These are phyloP conservation scores for Semicossyphus pulcher DNA, from an alignment of 2,113 vertebrate species.

Conservation along the genomic window DNA sequence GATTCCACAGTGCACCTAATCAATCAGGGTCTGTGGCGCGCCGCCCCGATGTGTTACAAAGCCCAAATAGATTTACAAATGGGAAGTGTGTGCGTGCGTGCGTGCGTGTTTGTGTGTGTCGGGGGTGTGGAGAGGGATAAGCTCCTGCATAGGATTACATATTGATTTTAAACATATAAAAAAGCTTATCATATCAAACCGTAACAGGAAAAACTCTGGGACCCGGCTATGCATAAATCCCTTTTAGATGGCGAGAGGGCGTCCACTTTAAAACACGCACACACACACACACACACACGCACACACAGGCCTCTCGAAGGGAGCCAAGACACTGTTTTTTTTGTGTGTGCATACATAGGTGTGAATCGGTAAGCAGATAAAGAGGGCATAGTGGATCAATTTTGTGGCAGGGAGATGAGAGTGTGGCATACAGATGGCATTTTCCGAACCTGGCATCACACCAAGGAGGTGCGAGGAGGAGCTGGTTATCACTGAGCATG, in stretches of 20 bases:
- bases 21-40: conserved; percentile 95
- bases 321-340: conserved; percentile 48
- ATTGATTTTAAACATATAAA: conserved; percentile 99
- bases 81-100: conserved; percentile 84
- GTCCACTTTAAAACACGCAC: conserved; percentile 90
- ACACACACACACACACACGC: conserved; percentile 44
- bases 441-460: conserved; percentile 70
- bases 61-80: conserved; percentile 99
- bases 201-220: conserved; percentile 92
- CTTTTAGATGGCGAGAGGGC: conserved; percentile 90
- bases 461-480: conserved; percentile 51
- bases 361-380: conserved; percentile 81
- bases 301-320: conserved; percentile 21
- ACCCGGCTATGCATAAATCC: conserved; percentile 97
- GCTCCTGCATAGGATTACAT: conserved; percentile 99
- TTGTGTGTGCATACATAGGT: conserved; percentile 62
- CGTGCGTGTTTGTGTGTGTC: conserved; percentile 48
- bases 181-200: conserved; percentile 99
- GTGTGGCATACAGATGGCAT: conserved; percentile 83
- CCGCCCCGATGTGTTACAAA: conserved; percentile 96
- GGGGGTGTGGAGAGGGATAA: conserved; percentile 90
- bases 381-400: conserved; percentile 90
- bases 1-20: conserved; percentile 97
- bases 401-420: conserved; percentile 88
- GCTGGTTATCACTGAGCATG: conserved; percentile 58